Evolutionary conservation across 2,113 vertebrate genomes (phyloP).

Genomic region (Anas platyrhynchos): DNA sequence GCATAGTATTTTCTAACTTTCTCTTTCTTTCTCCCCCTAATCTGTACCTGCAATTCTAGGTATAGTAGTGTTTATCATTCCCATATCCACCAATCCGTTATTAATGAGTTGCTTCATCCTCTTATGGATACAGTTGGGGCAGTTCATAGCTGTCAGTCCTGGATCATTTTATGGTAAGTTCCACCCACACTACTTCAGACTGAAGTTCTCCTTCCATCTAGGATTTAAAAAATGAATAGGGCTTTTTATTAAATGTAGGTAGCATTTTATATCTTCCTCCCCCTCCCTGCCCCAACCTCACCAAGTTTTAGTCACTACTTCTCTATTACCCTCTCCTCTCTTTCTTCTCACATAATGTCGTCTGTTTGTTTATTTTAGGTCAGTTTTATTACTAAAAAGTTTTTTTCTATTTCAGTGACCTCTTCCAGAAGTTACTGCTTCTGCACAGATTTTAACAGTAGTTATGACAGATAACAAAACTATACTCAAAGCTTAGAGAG

Average conservation of each 20-base stretch:
- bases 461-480: background rate
- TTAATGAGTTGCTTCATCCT: conserved; percentile 74
- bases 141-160: conserved; percentile 74
- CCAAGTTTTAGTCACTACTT: background rate
- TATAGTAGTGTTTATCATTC: conserved; percentile 75
- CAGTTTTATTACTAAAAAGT: background rate
- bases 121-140: conserved; percentile 73
- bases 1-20: conserved; percentile 67
- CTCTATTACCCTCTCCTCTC: background rate
- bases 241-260: background rate
- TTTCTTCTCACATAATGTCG: background rate
- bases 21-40: conserved; percentile 67
- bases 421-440: background rate
- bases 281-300: rapidly evolving
- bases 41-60: conserved; percentile 71
- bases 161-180: conserved; percentile 74
- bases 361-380: background rate
- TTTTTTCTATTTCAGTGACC: background rate
- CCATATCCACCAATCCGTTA: conserved; percentile 75
- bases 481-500: background rate
- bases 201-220: conserved; percentile 65
- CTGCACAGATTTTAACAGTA: background rate
- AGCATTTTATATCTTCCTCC: background rate
- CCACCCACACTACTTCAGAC: conserved; percentile 64
- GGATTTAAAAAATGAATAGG: conserved; percentile 52